phyloP scores from a whole-genome alignment of 2,113 vertebrate genomes.

The Megatriorchis doriae region DNA sequence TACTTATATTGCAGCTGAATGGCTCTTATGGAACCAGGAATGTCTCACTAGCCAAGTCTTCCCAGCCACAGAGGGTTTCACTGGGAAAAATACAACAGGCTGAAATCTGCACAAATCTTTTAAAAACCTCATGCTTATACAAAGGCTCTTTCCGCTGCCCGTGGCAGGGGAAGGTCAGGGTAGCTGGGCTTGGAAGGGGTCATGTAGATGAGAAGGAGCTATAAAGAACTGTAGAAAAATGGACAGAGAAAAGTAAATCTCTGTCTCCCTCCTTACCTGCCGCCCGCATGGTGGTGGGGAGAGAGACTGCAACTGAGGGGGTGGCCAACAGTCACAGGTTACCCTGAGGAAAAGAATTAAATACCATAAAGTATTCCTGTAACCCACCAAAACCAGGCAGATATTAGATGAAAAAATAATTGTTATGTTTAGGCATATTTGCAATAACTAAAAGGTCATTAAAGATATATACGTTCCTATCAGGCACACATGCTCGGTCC shows the following conservation, averaged over 20 bases:
- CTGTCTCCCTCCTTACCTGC: background rate
- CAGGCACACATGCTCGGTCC: background rate
- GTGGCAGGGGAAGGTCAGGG: background rate
- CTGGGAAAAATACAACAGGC: background rate
- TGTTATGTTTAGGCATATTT: background rate
- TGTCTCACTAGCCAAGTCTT: background rate
- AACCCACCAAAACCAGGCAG: background rate
- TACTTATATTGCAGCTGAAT: conserved; percentile 38
- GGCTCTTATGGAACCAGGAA: conserved; percentile 25
- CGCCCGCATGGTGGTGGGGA: background rate
- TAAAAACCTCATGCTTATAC: background rate
- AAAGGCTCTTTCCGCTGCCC: background rate
- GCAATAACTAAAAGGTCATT: background rate
- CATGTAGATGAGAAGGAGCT: background rate
- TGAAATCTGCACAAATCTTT: background rate
- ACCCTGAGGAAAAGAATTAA: background rate
- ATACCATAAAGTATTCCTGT: background rate
- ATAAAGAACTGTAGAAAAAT: background rate
- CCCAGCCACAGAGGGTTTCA: background rate
- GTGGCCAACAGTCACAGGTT: background rate
- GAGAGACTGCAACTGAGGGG: background rate
- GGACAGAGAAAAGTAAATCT: background rate
- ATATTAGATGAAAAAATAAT: background rate
- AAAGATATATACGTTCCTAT: background rate
- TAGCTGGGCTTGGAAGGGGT: background rate